Conservation (phyloP, 2,888 invertebrate genomes). For the Arenicola marina region DNA sequence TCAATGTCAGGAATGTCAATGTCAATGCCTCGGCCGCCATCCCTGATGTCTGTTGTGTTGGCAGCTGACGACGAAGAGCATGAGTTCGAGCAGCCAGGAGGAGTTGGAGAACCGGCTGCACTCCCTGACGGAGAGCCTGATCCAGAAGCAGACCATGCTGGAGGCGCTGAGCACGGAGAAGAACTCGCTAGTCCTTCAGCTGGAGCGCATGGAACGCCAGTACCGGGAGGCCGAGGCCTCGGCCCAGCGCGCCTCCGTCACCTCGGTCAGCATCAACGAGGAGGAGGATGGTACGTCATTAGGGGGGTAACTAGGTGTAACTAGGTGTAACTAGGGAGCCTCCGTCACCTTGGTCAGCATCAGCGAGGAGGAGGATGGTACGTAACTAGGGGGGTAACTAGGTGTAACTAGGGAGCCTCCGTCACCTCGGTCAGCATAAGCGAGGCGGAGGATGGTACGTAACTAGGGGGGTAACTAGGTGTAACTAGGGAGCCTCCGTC, state of each 20-base stretch:
- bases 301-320: too few species aligned
- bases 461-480: too few species aligned
- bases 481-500: too few species aligned
- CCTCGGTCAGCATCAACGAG: constrained; percentile 68
- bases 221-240: constrained; percentile 67
- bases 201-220: constrained; percentile 74
- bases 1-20: too few species aligned
- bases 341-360: too few species aligned
- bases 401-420: too few species aligned
- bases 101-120: constrained; percentile 64
- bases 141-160: constrained; percentile 83
- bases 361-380: too few species aligned
- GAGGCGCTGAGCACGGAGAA: constrained; percentile 82
- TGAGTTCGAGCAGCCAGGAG: constrained; percentile 54
- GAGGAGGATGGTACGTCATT: constrained; percentile 72
- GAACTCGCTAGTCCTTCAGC: constrained; percentile 80
- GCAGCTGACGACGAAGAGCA: constrained; percentile 56
- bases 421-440: too few species aligned
- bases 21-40: too few species aligned
- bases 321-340: too few species aligned
- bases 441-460: too few species aligned
- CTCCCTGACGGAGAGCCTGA: constrained; percentile 77
- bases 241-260: constrained; percentile 65
- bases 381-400: too few species aligned
- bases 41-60: constrained; percentile 5